phyloP scores from a whole-genome alignment of 2,797 vertebrate species.

The Coranthus polyacanthus region DNA sequence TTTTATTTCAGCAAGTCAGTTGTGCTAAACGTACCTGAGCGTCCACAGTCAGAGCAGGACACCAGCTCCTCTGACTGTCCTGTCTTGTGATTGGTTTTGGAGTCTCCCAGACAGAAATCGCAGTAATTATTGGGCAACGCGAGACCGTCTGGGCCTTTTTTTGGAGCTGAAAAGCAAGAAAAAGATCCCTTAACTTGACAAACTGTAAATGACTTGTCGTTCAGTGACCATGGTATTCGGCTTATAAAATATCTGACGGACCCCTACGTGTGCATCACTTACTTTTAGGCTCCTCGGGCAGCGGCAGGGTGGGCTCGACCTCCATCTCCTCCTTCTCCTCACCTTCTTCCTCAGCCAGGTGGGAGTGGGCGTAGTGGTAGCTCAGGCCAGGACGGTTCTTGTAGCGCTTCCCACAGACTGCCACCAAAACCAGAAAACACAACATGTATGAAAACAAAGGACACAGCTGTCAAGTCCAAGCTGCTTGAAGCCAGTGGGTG shows the following conservation, averaged over 20 bases:
- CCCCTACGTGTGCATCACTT: conserved; percentile 37
- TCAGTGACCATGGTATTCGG: neutral
- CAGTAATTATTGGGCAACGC: conserved; percentile 97
- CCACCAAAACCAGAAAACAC: conserved; percentile 63
- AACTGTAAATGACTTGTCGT: neutral
- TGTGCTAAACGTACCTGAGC: conserved; percentile 86
- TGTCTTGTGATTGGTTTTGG: conserved; percentile 95
- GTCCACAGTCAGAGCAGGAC: conserved; percentile 96
- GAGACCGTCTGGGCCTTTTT: conserved; percentile 93
- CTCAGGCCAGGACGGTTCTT: conserved; percentile 97
- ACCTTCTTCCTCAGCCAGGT: conserved; percentile 96
- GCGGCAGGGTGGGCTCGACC: conserved; percentile 86
- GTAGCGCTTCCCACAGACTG: conserved; percentile 97
- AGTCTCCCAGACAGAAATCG: conserved; percentile 96
- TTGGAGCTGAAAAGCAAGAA: conserved; percentile 80
- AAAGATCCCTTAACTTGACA: neutral
- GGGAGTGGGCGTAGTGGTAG: conserved; percentile 96
- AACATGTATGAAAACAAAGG: conserved; percentile 54
- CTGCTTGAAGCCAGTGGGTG: conserved; percentile 1
- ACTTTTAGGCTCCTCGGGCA: conserved; percentile 92
- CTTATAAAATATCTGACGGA: neutral
- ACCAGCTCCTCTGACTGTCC: conserved; percentile 94
- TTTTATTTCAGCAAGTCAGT: neutral
- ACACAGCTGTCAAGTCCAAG: neutral
- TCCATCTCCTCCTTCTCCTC: conserved; percentile 93